A percentile compares a stretch with the other conserved stretches of the same genome.
These are phyloP conservation scores for Pungitius pungitius DNA, from an alignment of 2,113 vertebrate species.

Conservation along the genomic window DNA sequence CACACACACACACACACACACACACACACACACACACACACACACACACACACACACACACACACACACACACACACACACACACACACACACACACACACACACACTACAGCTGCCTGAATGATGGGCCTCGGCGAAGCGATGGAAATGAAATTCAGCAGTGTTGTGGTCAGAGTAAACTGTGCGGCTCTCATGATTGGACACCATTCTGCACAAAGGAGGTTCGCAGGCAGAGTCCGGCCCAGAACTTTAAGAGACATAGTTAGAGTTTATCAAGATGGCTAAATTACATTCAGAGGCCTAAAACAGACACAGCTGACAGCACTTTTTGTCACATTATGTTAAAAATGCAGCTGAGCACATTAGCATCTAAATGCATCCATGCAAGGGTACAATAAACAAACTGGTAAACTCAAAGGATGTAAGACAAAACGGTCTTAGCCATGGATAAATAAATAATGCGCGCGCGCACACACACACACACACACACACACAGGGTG, in stretches of 20 bases:
- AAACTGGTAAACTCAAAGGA: constrained; percentile 1
- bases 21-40: too few species aligned
- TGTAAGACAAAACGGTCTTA: constrained; percentile 5
- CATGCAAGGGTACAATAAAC: neutral
- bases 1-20: too few species aligned
- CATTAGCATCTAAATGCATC: neutral
- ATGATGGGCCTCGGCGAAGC: neutral
- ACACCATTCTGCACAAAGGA: constrained; percentile 13
- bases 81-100: too few species aligned
- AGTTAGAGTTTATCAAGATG: neutral
- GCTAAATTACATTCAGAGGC: neutral
- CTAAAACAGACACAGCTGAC: neutral
- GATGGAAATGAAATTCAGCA: constrained; percentile 19
- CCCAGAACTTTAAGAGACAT: neutral
- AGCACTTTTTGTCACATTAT: neutral
- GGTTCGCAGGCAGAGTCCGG: neutral
- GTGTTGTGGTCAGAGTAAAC: neutral
- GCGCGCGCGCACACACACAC: too few species aligned
- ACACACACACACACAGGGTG: neutral
- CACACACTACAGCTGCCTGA: constrained; percentile 1
- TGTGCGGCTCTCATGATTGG: constrained; percentile 9
- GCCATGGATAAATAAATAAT: constrained; percentile 10
- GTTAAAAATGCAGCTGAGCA: neutral
- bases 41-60: too few species aligned
- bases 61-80: too few species aligned